Conservation (phyloP, 2,113 vertebrate species). For the Rhinoderma darwinii region DNA sequence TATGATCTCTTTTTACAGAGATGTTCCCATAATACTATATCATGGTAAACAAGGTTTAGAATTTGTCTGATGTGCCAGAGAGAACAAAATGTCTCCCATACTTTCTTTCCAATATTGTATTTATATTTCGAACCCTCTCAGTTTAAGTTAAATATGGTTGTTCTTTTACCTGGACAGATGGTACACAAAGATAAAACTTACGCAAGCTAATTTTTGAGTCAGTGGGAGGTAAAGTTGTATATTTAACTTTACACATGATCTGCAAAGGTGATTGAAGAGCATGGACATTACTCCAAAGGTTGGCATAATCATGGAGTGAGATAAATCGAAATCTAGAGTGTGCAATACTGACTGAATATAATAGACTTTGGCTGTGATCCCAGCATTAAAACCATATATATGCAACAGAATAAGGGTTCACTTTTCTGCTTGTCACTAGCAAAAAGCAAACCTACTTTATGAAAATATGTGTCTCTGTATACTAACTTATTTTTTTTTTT, state of each 20-base stretch:
- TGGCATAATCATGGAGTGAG: constrained; percentile 56
- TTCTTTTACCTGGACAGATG: constrained; percentile 55
- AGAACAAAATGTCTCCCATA: background rate
- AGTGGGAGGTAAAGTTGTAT: constrained; percentile 54
- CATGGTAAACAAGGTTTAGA: background rate
- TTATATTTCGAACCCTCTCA: background rate
- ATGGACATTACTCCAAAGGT: constrained; percentile 54
- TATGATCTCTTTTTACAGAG: background rate
- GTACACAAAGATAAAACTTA: constrained; percentile 47
- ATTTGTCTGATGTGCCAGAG: background rate
- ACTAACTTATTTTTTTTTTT: background rate
- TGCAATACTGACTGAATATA: constrained; percentile 45
- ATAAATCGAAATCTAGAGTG: constrained; percentile 52
- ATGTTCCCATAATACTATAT: background rate
- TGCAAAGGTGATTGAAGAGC: constrained; percentile 55
- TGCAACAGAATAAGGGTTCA: background rate
- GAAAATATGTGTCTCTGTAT: background rate
- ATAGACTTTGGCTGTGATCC: constrained; percentile 38
- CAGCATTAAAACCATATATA: constrained; percentile 50
- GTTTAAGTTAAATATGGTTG: constrained; percentile 42
- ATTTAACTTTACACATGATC: constrained; percentile 57
- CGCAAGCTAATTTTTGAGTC: constrained; percentile 51
- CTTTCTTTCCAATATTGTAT: constrained; percentile 17
- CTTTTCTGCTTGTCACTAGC: background rate
- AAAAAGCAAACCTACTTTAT: background rate